Evolutionary conservation across 1,140 invertebrate species (phyloP).

Genomic region (Bradysia coprophila): DNA sequence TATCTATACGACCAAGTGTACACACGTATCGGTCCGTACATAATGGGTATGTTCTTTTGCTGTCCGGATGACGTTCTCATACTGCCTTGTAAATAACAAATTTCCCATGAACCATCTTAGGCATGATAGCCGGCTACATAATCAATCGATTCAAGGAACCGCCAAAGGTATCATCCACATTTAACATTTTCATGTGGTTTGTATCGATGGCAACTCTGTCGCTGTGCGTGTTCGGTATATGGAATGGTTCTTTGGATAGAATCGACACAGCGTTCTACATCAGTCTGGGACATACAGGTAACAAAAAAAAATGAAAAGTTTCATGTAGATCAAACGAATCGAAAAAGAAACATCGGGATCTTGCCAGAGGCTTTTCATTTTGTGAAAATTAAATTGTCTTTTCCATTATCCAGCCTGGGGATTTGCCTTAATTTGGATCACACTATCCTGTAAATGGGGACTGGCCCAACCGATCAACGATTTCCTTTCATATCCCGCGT

Average conservation of each 20-base stretch:
- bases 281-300: constrained; percentile 35
- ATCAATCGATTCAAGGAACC: constrained; percentile 49
- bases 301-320: constrained; percentile 1
- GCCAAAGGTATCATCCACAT: constrained; percentile 36
- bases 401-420: constrained; percentile 47
- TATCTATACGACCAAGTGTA: constrained; percentile 71
- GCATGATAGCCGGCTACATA: constrained; percentile 56
- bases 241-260: constrained; percentile 43
- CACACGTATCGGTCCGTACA: constrained; percentile 61
- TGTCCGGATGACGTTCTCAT: not conserved
- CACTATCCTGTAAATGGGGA: constrained; percentile 58
- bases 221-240: constrained; percentile 58
- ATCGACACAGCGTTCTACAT: constrained; percentile 45
- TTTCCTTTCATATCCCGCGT: constrained; percentile 55
- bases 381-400: not conserved
- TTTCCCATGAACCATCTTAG: constrained; percentile 11
- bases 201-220: constrained; percentile 33
- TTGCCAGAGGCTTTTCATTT: not conserved
- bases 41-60: constrained; percentile 36
- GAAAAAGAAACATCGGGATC: not conserved
- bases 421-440: constrained; percentile 56
- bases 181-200: constrained; percentile 38
- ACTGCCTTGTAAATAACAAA: not conserved
- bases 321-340: not conserved
- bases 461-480: constrained; percentile 52